Conservation (phyloP, 2,888 invertebrate species). For the Chaitophorus viminalis region DNA sequence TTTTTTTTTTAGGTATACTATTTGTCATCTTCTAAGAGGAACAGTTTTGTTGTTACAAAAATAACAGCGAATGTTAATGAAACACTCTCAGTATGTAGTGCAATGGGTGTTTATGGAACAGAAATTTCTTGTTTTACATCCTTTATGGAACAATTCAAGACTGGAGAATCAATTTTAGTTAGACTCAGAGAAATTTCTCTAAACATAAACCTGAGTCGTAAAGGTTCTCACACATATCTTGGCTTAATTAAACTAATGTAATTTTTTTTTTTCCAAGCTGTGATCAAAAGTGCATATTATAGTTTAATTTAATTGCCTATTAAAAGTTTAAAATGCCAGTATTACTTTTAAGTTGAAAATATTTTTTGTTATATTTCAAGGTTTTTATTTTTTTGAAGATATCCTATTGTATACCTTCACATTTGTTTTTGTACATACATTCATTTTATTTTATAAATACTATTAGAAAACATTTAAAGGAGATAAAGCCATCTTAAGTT, state of each 20-base stretch:
- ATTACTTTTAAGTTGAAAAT: conserved; percentile 23
- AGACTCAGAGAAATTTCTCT: conserved; percentile 41
- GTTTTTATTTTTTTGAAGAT: conserved; percentile 1
- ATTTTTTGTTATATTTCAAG: conserved; percentile 34
- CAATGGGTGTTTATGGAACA: conserved; percentile 31
- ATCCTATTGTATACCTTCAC: conserved; percentile 19
- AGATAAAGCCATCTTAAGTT: conserved; percentile 23
- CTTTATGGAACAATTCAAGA: conserved; percentile 41
- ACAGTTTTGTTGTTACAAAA: conserved; percentile 48
- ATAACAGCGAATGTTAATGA: conserved; percentile 35
- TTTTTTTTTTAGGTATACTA: conserved; percentile 52
- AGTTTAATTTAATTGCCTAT: too few species aligned
- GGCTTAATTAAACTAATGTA: conserved; percentile 33
- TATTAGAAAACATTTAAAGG: conserved; percentile 27
- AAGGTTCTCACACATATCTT: conserved; percentile 49
- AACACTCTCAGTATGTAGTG: conserved; percentile 50
- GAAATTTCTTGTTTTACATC: conserved; percentile 57
- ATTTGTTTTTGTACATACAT: conserved; percentile 13
- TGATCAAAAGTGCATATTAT: conserved; percentile 36
- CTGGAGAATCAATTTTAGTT: conserved; percentile 51
- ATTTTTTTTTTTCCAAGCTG: background rate
- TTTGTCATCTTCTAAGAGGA: conserved; percentile 49
- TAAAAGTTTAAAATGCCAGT: background rate
- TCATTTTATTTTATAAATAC: conserved; percentile 11
- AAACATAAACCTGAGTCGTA: conserved; percentile 29